Evolutionary conservation across 2,888 invertebrate genomes (phyloP).

Genomic region (Microplitis deprimator): DNA sequence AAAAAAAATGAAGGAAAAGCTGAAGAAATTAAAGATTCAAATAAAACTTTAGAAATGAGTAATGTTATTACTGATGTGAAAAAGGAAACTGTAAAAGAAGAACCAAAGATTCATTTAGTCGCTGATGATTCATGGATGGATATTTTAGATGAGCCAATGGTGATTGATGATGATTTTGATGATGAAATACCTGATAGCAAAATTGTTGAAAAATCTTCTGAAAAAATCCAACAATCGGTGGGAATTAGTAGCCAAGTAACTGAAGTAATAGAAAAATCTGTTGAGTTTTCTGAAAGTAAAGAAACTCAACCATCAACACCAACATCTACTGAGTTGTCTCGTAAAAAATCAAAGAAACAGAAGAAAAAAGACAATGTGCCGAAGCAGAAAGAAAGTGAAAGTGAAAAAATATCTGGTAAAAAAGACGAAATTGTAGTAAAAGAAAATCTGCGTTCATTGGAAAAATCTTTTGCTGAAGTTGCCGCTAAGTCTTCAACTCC

Average conservation of each 20-base stretch:
- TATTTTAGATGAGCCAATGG: constrained; percentile 60
- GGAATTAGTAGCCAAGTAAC: constrained; percentile 18
- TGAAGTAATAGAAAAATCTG: constrained; percentile 19
- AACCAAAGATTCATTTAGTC: constrained; percentile 48
- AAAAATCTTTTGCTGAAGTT: constrained; percentile 81
- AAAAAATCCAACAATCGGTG: neutral
- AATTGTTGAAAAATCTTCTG: constrained; percentile 3
- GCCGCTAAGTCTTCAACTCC: constrained; percentile 72
- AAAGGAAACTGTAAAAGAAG: constrained; percentile 19
- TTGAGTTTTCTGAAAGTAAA: neutral
- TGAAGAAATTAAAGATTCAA: constrained; percentile 8
- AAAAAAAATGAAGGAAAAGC: constrained; percentile 3
- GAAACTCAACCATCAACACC: constrained; percentile 18
- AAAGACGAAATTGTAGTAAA: constrained; percentile 27
- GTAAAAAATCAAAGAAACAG: constrained; percentile 37
- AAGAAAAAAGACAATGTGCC: constrained; percentile 35
- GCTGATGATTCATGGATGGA: constrained; percentile 59
- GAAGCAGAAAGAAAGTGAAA: constrained; percentile 41
- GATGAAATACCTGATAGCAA: constrained; percentile 35
- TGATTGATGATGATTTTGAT: constrained; percentile 58
- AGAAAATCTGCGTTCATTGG: constrained; percentile 23
- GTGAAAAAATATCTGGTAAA: constrained; percentile 40
- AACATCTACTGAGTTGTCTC: neutral
- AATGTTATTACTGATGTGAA: neutral
- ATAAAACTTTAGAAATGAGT: constrained; percentile 20